Percentiles rank a stretch among this genome's conserved stretches.
Conservation (phyloP, 1,140 invertebrate genomes). For the Drosophila sp. region DNA sequence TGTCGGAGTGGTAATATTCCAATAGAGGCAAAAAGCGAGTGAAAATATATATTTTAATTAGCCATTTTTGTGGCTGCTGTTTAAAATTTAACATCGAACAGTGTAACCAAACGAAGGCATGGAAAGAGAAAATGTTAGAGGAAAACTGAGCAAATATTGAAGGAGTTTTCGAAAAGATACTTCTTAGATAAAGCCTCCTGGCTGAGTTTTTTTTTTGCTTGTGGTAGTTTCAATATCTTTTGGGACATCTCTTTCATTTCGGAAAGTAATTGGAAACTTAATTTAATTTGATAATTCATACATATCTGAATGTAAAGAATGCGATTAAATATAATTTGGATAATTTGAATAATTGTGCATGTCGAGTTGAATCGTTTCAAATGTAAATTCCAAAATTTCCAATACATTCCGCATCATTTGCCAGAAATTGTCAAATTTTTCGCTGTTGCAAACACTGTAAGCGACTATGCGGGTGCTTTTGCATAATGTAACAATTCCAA, state of each 20-base stretch:
- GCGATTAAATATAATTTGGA: too few species aligned
- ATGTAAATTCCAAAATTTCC: not conserved
- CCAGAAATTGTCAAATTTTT: conserved; percentile 1
- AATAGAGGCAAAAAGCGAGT: conserved; percentile 18
- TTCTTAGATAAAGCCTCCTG: too few species aligned
- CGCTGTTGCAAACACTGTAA: conserved; percentile 19
- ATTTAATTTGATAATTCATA: too few species aligned
- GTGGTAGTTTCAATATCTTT: too few species aligned
- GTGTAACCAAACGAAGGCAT: not conserved
- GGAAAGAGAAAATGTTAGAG: not conserved
- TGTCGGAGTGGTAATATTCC: conserved; percentile 28
- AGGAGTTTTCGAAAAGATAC: not conserved
- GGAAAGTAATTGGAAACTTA: too few species aligned
- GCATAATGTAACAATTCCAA: conserved; percentile 76
- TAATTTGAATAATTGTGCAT: too few species aligned
- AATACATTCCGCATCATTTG: not conserved
- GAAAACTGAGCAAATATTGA: not conserved
- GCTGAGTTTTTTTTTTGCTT: not conserved
- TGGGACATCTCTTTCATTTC: too few species aligned
- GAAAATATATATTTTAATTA: conserved; percentile 69
- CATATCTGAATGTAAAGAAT: too few species aligned
- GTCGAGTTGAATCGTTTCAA: too few species aligned
- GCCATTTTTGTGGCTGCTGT: conserved; percentile 54
- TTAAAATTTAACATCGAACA: conserved; percentile 27
- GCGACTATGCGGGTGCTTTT: conserved; percentile 28